Conservation (phyloP, 2,888 invertebrate genomes). For the Chymomyza fuscimana region DNA sequence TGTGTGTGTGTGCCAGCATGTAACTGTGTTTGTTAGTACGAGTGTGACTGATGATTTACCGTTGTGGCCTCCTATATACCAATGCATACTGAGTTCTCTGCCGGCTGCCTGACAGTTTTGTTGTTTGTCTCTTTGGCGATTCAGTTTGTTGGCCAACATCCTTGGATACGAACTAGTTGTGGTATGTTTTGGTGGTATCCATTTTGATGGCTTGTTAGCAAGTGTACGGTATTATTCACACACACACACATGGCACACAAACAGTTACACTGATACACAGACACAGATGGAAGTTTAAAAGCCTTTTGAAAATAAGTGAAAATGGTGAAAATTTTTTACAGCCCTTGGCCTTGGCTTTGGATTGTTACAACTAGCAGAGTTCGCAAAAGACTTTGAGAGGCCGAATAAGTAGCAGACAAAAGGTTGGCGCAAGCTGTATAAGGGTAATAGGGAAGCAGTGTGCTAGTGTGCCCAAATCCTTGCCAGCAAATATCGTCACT, state of each 20-base stretch:
- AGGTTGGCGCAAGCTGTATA: background rate
- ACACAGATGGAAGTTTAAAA: background rate
- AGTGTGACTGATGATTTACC: conserved; percentile 59
- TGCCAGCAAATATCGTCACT: too few relatives aligned
- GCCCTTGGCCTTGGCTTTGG: background rate
- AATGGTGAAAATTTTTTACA: background rate
- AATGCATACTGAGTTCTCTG: conserved; percentile 12
- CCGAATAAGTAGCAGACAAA: background rate
- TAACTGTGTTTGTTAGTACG: background rate
- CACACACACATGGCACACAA: conserved; percentile 26
- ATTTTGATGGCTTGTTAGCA: conserved; percentile 65
- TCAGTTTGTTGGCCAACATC: conserved; percentile 32
- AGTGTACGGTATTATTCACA: conserved; percentile 60
- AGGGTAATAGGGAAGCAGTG: too few relatives aligned
- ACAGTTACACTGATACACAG: conserved; percentile 14
- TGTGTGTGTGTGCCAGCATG: background rate
- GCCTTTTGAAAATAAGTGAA: background rate
- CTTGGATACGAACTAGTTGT: conserved; percentile 43
- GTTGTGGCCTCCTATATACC: conserved; percentile 63
- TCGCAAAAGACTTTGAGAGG: too few relatives aligned
- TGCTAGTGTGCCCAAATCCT: too few relatives aligned
- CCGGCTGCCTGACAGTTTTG: conserved; percentile 11
- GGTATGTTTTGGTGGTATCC: conserved; percentile 12
- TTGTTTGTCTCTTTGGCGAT: conserved; percentile 31
- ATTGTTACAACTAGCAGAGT: background rate